A percentile compares a stretch with the other conserved stretches of the same genome.
Evolutionary conservation across 2,888 invertebrate genomes (phyloP).

Genomic region (Tenodera sinensis): DNA sequence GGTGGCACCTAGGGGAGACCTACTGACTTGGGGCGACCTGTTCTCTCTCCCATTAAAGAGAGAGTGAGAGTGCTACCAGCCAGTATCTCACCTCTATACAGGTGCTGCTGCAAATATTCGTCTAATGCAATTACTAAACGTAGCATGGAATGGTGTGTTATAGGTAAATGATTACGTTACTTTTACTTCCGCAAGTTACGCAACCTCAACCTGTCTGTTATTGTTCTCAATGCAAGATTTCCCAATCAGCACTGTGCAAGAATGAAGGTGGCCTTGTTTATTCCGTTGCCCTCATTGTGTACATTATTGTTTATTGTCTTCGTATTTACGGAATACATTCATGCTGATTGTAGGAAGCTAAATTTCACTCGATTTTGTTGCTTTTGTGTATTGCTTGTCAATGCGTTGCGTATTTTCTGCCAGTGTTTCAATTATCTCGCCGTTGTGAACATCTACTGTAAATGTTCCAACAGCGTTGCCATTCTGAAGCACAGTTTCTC

Average conservation of each 20-base stretch:
- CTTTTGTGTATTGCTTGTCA: too few relatives aligned
- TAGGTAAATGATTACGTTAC: neutral
- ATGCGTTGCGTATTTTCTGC: too few relatives aligned
- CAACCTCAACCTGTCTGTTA: neutral
- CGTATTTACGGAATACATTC: too few relatives aligned
- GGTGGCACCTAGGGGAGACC: neutral
- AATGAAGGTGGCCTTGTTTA: neutral
- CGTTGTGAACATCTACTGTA: too few relatives aligned
- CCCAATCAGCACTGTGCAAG: neutral
- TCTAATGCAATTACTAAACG: neutral
- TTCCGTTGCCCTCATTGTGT: neutral
- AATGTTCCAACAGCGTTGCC: too few relatives aligned
- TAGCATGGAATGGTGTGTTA: neutral
- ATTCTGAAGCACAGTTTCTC: too few relatives aligned
- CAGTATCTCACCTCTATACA: neutral
- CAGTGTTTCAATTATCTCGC: too few relatives aligned
- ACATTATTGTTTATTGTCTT: neutral
- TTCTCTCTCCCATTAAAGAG: neutral
- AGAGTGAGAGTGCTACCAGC: neutral
- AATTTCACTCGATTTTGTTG: too few relatives aligned
- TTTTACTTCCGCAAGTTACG: neutral
- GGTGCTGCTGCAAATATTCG: neutral
- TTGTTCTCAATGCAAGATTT: neutral
- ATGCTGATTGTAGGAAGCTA: too few relatives aligned
- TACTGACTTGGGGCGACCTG: neutral